Conservation (phyloP, 2,797 vertebrate species). For the Acropternis orthonyx region DNA sequence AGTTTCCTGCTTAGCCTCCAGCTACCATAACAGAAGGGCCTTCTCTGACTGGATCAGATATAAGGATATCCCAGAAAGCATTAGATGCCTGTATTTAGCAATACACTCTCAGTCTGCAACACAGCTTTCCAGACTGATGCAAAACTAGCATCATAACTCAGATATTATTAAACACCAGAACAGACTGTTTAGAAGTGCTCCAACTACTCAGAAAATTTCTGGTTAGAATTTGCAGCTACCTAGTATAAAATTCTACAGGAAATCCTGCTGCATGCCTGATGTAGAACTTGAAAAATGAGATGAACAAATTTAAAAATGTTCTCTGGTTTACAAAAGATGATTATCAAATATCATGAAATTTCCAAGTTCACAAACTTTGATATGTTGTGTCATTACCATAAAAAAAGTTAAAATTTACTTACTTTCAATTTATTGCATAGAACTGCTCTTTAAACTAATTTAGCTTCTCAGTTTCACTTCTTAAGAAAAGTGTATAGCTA, state of each 20-base stretch:
- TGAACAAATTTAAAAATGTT: neutral
- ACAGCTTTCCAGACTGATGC: neutral
- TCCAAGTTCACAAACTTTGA: neutral
- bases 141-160: neutral
- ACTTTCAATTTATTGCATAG: neutral
- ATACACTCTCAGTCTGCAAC: neutral
- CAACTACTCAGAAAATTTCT: neutral
- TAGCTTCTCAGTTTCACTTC: neutral
- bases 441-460: neutral
- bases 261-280: neutral
- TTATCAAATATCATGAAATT: neutral
- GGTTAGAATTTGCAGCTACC: neutral
- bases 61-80: neutral
- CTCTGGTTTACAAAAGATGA: neutral
- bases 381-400: neutral
- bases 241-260: neutral
- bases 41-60: neutral
- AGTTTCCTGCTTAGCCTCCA: neutral
- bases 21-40: neutral
- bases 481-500: neutral
- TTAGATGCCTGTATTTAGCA: neutral
- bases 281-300: neutral
- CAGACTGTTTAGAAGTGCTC: neutral
- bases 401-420: neutral
- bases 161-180: neutral